Evolutionary conservation across 2,113 vertebrate genomes (phyloP).

Genomic region (Laticauda colubrina): DNA sequence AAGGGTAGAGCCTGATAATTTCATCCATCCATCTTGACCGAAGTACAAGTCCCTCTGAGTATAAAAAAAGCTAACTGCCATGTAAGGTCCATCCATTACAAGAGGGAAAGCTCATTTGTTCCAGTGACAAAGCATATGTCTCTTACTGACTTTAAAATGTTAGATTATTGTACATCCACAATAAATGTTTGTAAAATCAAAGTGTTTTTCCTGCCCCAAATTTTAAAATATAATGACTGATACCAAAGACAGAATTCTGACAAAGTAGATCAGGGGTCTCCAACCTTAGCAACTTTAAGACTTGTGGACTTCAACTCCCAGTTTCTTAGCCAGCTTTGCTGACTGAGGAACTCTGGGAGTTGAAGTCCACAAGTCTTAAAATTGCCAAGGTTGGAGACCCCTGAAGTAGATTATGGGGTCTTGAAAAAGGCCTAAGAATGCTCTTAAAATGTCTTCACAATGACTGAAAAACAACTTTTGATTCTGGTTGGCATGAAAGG

Average conservation of each 20-base stretch:
- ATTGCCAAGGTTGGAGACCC: too few species aligned
- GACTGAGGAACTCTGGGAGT: too few species aligned
- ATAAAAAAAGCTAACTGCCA: neutral
- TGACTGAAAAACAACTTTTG: neutral
- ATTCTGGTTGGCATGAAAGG: neutral
- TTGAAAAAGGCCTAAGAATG: neutral
- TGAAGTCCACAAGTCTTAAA: too few species aligned
- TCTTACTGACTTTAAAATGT: neutral
- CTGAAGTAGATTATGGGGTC: neutral
- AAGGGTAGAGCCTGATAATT: neutral
- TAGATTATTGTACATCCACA: neutral
- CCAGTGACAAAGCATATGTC: neutral
- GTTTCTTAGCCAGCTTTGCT: too few species aligned
- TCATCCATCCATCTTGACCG: neutral
- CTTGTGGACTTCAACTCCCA: too few species aligned
- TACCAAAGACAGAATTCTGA: neutral
- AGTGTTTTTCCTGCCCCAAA: neutral
- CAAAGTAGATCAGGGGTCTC: too few species aligned
- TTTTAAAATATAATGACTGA: neutral
- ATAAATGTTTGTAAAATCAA: neutral
- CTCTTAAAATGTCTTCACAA: neutral
- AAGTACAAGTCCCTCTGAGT: neutral
- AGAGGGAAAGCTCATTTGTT: neutral
- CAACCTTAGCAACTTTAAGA: too few species aligned
- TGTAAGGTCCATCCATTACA: neutral